phyloP scores from a whole-genome alignment of 92 coral and sea anemone species.

The Umimayanthus chanpuru region DNA sequence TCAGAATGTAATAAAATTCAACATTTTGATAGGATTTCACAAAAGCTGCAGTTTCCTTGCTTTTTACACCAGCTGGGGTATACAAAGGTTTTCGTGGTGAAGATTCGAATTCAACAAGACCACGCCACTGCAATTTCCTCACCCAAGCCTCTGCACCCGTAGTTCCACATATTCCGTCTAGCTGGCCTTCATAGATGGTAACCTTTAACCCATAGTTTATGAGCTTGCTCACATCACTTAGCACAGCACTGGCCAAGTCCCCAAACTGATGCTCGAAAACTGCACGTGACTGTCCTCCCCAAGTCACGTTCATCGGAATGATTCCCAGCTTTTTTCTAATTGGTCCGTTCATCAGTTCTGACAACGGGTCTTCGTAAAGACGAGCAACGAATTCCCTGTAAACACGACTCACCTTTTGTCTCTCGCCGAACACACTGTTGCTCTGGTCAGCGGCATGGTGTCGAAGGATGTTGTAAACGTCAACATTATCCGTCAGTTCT shows the following conservation, averaged over 20 bases:
- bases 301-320: slow-evolving; percentile 75
- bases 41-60: slow-evolving; percentile 72
- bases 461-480: slow-evolving; percentile 66
- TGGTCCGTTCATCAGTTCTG: slow-evolving; percentile 79
- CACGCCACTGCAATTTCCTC: slow-evolving; percentile 62
- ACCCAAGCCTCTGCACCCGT: slow-evolving; percentile 78
- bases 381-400: slow-evolving; percentile 50
- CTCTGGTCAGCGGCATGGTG: slow-evolving; percentile 48
- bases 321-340: slow-evolving; percentile 78
- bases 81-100: slow-evolving; percentile 62
- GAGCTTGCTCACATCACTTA: slow-evolving; percentile 69
- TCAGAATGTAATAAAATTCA: slow-evolving; percentile 69
- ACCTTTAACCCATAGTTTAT: slow-evolving; percentile 63
- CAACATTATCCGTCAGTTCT: slow-evolving; percentile 67
- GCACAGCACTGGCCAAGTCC: slow-evolving; percentile 68
- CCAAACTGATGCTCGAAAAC: slow-evolving; percentile 51
- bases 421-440: not conserved
- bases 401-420: slow-evolving; percentile 10
- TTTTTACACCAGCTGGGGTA: slow-evolving; percentile 54
- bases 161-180: slow-evolving; percentile 78
- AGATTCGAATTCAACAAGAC: slow-evolving; percentile 40
- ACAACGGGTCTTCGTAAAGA: slow-evolving; percentile 52
- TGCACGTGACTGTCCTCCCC: slow-evolving; percentile 74
- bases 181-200: slow-evolving; percentile 76
- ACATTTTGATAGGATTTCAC: slow-evolving; percentile 67